A percentile compares a stretch with the other conserved stretches of the same genome.
phyloP scores from a whole-genome alignment of 2,113 vertebrate genomes.

The Salminus brasiliensis region DNA sequence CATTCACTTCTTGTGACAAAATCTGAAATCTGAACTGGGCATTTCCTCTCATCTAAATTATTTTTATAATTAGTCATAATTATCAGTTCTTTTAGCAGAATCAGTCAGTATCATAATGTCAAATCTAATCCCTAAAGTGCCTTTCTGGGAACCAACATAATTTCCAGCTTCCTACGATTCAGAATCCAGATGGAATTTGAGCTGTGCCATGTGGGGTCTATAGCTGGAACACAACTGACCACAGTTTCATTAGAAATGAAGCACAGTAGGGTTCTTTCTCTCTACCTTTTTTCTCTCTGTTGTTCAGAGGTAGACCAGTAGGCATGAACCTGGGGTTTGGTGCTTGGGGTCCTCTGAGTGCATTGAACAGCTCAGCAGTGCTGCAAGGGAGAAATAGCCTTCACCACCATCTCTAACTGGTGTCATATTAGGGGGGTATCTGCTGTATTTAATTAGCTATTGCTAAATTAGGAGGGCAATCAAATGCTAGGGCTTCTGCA shows the following conservation, averaged over 20 bases:
- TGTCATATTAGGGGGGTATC: not conserved
- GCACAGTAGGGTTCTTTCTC: not conserved
- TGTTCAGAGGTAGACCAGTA: not conserved
- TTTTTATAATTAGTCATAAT: not conserved
- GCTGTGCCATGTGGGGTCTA: not conserved
- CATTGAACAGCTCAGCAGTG: not conserved
- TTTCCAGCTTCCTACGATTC: not conserved
- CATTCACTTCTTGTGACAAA: not conserved
- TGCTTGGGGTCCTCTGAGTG: not conserved
- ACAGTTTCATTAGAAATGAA: constrained; percentile 18
- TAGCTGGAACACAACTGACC: constrained; percentile 17
- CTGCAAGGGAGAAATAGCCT: not conserved
- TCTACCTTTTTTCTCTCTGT: constrained; percentile 2
- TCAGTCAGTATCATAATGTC: not conserved
- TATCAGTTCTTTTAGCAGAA: not conserved
- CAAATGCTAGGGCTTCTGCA: not conserved
- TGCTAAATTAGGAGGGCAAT: not conserved
- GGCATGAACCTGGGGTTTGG: not conserved
- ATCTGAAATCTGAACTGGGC: not conserved
- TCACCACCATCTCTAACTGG: not conserved
- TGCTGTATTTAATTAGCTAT: not conserved
- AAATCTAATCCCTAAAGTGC: not conserved
- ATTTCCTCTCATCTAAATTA: not conserved
- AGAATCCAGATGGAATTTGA: constrained; percentile 3
- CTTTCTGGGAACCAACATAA: not conserved